Conservation (phyloP, 2,113 vertebrate genomes). For the Tautogolabrus adspersus region DNA sequence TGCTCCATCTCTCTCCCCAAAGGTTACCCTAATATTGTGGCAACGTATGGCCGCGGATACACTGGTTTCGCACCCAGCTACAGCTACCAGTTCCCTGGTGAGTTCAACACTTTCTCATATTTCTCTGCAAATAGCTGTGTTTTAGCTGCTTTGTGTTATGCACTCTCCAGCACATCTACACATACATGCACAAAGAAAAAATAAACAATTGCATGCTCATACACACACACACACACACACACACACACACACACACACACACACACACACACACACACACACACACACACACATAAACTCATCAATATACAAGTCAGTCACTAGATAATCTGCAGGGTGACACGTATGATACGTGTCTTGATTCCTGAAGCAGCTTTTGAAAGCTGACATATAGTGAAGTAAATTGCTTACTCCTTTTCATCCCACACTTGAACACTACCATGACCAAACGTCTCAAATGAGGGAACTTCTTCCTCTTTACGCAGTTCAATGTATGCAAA, state of each 20-base stretch:
- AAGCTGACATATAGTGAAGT: constrained; percentile 67
- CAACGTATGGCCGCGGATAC: constrained; percentile 97
- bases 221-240: constrained; percentile 44
- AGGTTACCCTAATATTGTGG: constrained; percentile 99
- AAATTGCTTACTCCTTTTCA: constrained; percentile 71
- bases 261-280: constrained; percentile 29
- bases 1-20: constrained; percentile 52
- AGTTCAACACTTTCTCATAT: constrained; percentile 71
- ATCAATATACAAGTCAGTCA: constrained; percentile 65
- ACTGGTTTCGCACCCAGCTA: constrained; percentile 99
- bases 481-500: constrained; percentile 78
- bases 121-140: constrained; percentile 37
- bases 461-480: constrained; percentile 57
- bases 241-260: constrained; percentile 42
- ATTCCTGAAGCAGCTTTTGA: constrained; percentile 60
- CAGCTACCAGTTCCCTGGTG: constrained; percentile 99
- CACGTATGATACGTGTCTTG: constrained; percentile 65
- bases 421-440: constrained; percentile 66
- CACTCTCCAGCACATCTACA: constrained; percentile 46
- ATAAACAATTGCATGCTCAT: constrained; percentile 17
- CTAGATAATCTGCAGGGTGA: constrained; percentile 67
- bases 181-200: constrained; percentile 22
- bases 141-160: constrained; percentile 50
- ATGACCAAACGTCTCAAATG: constrained; percentile 79
- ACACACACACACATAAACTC: constrained; percentile 41